Base-by-base conservation (phyloP, 2,113 vertebrate genomes). In the Phyllostomus hastatus region DNA sequence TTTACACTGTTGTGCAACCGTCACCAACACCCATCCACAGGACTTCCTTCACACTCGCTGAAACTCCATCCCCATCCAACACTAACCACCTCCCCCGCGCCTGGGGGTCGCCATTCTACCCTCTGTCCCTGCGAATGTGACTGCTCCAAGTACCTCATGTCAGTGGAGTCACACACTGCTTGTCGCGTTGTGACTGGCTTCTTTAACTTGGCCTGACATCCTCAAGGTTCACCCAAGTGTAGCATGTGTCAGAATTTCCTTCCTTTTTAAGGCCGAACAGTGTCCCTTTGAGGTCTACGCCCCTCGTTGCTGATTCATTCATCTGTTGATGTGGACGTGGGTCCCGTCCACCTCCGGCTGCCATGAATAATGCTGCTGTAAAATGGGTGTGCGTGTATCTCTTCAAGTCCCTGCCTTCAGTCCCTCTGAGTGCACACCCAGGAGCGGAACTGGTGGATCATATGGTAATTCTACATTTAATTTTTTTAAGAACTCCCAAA, bases 1-100 rank as follows among this genome's bases (percentile, higher is more conserved):
- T 4, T 35, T 4, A 33, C n/a, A 2, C 0, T 5, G 22, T 5
- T 73, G 52, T 28, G 26, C 26, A 7, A 7, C 26, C 52, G 0
- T 5, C 64, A 24, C 4, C 26, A n/a, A 61, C 46, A 10, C 11
- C 85, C 38, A 19, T 1, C 54, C 41, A 20, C 33, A 54, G 59
- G 69, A 81, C 66, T 5, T 17, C 33, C 38, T 69, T 10, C 38
- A n/a, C 4, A 41, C 67, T 26, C 33, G 46, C 41, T 12, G 66
- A n/a, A 82, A 66, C 19, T 12, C 24, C 72, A 24, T 10, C 15
- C 14, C 43, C n/a, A 19, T 2, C 1, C 3, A 66, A 66, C 52
- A 66, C 0, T 2, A 61, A 14, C 43, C 20, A 17, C 64, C 11
- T 17, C 7, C 43, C 50, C 28, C 4, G 5, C 1, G 28, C 41